Evolutionary conservation across 53 echinoderm and acorn worm species (phyloP), one percentile per base, ranked within the genome.

Genomic region (Echinarachnius parma): DNA sequence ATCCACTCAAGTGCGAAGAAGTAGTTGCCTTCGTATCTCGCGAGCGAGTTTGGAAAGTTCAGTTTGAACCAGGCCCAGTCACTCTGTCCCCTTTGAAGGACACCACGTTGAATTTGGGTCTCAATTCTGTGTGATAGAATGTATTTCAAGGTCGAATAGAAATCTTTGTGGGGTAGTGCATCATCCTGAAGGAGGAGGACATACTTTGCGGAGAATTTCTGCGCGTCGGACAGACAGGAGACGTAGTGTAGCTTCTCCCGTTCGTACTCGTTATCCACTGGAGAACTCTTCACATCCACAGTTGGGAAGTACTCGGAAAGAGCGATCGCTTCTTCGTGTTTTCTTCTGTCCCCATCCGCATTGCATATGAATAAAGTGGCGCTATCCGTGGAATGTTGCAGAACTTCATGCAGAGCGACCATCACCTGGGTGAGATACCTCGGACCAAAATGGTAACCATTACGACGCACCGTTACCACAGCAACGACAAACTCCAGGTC

Each of bases 61-160:
- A 94, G 78, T 58, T 94, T 94, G 11, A 90, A 37, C 89, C 86
- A 89, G 27, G 79, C 62, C 89, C 89, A 94, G 14, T 90, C 84
- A 20, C 81, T 54, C 0, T 22, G 26, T 3, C 50, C 71, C 21
- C 3, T 16, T 11, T 60, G 61, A 8, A 16, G 23, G 11, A 56
- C 77, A 18, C 94, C 90, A 0, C 28, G 63, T n/a, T 11, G 13
- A 3, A 81, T 81, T 15, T 44, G 64, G 10, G 34, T 74, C 60
- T 90, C 94, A 2, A 94, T 42, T 57, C 60, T 70, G 14, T 81
- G 52, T 34, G 32, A 46, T 22, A 94, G 21, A 18, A 87, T 46
- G 26, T 81, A 47, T 26, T 90, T 69, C 26, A 94, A 9, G 9
- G 84, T 61, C 8, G 77, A 61, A 62, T 87, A 84, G 47, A 90